A percentile compares a stretch with the other conserved stretches of the same genome.
Conservation (phyloP, 1,140 invertebrate genomes). For the Aphelenchoides avenae region DNA sequence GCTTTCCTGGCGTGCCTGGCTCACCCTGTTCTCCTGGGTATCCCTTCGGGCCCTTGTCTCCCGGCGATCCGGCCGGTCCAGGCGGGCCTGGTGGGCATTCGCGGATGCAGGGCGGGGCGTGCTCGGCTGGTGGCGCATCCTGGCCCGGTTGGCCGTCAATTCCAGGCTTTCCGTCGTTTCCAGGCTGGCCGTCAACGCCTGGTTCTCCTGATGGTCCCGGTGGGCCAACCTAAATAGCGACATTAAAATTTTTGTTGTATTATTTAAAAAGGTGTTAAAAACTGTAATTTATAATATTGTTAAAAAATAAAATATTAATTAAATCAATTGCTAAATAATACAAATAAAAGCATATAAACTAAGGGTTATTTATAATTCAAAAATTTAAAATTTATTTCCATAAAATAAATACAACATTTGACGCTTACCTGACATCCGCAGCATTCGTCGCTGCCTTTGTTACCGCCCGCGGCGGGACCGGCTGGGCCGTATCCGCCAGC, state of each 20-base stretch:
- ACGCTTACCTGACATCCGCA: slow-evolving; percentile 65
- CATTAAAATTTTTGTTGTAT: too few species aligned
- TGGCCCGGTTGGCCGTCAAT: slow-evolving; percentile 72
- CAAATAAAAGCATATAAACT: too few species aligned
- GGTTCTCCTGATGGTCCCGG: slow-evolving; percentile 65
- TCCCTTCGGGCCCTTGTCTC: slow-evolving; percentile 58
- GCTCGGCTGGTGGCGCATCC: slow-evolving; percentile 68
- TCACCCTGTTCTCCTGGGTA: slow-evolving; percentile 55
- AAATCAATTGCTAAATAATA: too few species aligned
- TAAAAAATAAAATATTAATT: too few species aligned
- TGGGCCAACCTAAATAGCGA: too few species aligned
- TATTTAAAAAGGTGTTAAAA: too few species aligned
- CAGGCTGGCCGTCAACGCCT: slow-evolving; percentile 58
- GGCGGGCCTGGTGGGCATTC: slow-evolving; percentile 70
- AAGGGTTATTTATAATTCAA: too few species aligned
- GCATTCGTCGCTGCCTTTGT: not conserved
- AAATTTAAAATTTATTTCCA: too few species aligned
- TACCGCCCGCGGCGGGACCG: not conserved
- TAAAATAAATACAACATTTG: too few species aligned
- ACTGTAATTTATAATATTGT: too few species aligned
- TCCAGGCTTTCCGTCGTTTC: slow-evolving; percentile 57
- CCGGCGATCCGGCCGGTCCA: slow-evolving; percentile 58
- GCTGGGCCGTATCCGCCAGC: too few species aligned
- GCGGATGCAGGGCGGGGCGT: slow-evolving; percentile 70
- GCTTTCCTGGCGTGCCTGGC: slow-evolving; percentile 41